These are phyloP conservation scores for Parasteatoda lunata DNA, from an alignment of 2,888 invertebrate species.

Conservation along the genomic window DNA sequence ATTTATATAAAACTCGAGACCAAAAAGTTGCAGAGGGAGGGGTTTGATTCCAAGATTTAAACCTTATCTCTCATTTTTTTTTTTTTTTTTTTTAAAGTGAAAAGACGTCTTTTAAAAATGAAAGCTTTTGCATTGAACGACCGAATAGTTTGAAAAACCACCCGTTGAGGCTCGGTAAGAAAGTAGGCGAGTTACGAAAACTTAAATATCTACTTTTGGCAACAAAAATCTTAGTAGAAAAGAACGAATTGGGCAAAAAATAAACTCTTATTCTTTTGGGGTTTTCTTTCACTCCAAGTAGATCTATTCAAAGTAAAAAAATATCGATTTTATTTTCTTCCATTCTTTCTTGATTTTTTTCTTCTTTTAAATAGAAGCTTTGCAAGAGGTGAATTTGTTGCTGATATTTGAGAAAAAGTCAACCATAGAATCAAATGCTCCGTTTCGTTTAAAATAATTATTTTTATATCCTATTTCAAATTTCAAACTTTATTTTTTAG, in stretches of 20 bases:
- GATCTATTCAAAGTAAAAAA: slow-evolving; percentile 54
- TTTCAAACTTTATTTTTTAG: too few species aligned
- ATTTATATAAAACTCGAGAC: not conserved
- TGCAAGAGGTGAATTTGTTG: too few species aligned
- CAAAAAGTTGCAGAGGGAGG: not conserved
- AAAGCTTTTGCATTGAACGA: slow-evolving; percentile 51
- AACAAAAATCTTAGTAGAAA: not conserved
- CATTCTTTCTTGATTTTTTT: too few species aligned
- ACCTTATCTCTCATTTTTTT: not conserved
- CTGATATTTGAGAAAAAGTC: too few species aligned
- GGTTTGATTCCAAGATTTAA: not conserved
- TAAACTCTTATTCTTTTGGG: not conserved
- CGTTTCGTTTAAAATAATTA: too few species aligned
- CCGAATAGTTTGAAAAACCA: slow-evolving; percentile 34
- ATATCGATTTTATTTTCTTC: slow-evolving; percentile 24
- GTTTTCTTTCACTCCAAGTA: slow-evolving; percentile 23
- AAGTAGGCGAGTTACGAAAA: not conserved
- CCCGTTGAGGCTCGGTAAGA: slow-evolving; percentile 17
- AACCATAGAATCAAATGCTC: too few species aligned
- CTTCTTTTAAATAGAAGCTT: too few species aligned
- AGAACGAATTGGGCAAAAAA: not conserved
- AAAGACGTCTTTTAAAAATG: slow-evolving; percentile 22
- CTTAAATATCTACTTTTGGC: not conserved
- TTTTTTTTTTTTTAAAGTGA: not conserved
- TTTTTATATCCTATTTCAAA: too few species aligned